Evolutionary conservation across 2,797 vertebrate genomes (phyloP).

Genomic region (Erethizon dorsatum): DNA sequence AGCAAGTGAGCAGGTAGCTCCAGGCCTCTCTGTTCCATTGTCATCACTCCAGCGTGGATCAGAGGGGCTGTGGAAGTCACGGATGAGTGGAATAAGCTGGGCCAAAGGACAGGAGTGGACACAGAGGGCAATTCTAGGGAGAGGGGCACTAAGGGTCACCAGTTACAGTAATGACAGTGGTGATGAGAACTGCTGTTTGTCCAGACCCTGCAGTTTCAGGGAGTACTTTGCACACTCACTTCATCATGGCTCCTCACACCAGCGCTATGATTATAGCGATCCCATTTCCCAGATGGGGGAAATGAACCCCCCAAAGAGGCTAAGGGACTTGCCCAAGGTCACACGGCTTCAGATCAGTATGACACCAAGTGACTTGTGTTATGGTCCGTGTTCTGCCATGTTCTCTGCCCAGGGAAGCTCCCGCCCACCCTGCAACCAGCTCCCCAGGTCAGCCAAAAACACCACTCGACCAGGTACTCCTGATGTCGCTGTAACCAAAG

Average conservation of each 20-base stretch:
- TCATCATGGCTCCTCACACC: not conserved
- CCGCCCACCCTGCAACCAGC: not conserved
- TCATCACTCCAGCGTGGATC: not conserved
- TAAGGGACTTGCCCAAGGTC: conserved; percentile 9
- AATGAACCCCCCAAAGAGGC: not conserved
- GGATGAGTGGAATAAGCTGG: not conserved
- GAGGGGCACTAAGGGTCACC: not conserved
- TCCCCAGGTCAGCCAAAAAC: not conserved
- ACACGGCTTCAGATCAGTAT: not conserved
- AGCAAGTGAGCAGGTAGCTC: not conserved
- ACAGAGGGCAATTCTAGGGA: not conserved
- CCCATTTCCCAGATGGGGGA: conserved; percentile 57
- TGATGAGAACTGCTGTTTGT: not conserved
- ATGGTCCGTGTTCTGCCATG: not conserved
- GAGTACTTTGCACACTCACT: conserved; percentile 14
- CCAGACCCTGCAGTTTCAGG: not conserved
- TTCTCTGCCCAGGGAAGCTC: not conserved
- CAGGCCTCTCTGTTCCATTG: not conserved
- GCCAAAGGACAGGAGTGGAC: not conserved
- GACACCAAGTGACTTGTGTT: not conserved
- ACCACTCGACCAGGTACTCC: not conserved
- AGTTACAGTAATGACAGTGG: no score
- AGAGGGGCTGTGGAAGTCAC: conserved; percentile 3
- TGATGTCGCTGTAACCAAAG: not conserved
- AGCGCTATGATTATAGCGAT: not conserved